Percentiles rank a stretch among this genome's conserved stretches.
Conservation (phyloP, 2,888 invertebrate species). For the Trissoscelio sp. region DNA sequence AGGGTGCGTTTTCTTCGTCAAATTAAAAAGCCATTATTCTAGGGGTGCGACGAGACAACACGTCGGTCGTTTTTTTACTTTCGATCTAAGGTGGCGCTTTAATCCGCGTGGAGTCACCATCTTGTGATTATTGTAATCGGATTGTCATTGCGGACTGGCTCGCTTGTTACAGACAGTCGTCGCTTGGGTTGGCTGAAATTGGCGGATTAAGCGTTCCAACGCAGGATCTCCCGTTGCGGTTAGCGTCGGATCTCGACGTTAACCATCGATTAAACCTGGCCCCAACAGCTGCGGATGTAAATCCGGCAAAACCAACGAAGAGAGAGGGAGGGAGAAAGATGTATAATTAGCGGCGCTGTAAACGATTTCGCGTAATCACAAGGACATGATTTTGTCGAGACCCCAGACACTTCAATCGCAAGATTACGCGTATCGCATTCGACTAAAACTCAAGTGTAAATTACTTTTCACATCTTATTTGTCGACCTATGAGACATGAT, state of each 20-base stretch:
- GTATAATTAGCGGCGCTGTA: slow-evolving; percentile 54
- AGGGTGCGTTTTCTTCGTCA: not conserved
- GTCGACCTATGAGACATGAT: not conserved
- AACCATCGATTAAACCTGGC: slow-evolving; percentile 64
- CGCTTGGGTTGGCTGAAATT: slow-evolving; percentile 47
- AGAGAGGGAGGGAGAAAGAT: slow-evolving; percentile 27
- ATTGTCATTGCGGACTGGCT: slow-evolving; percentile 56
- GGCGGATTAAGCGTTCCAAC: slow-evolving; percentile 59
- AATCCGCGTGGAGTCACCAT: slow-evolving; percentile 42
- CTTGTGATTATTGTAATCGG: slow-evolving; percentile 63
- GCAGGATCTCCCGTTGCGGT: slow-evolving; percentile 55
- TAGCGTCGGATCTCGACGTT: slow-evolving; percentile 54
- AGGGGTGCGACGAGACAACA: not conserved
- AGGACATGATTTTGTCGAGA: slow-evolving; percentile 43
- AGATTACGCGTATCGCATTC: slow-evolving; percentile 21
- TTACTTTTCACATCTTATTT: not conserved
- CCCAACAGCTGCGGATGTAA: slow-evolving; percentile 61
- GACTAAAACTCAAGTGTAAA: not conserved
- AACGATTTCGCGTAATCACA: slow-evolving; percentile 60
- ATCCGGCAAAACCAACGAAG: slow-evolving; percentile 52
- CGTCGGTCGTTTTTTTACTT: slow-evolving; percentile 18
- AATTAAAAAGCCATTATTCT: slow-evolving; percentile 32
- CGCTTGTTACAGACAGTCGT: slow-evolving; percentile 58
- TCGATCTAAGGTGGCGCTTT: slow-evolving; percentile 39
- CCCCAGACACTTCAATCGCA: slow-evolving; percentile 22